Conservation (phyloP, 2,797 vertebrate genomes). For the Paramormyrops hopkinsi region DNA sequence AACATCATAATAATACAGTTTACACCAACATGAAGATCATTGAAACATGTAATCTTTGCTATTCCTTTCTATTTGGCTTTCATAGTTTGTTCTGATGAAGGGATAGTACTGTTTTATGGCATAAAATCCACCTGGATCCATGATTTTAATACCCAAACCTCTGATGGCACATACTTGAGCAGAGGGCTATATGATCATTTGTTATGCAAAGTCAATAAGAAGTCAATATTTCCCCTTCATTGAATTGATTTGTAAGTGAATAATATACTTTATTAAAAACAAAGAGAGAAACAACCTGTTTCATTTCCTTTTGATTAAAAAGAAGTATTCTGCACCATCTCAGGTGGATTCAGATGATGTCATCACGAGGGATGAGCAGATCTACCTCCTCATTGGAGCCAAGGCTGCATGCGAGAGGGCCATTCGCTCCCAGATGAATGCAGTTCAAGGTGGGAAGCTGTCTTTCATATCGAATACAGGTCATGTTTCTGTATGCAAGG, state of each 20-base stretch:
- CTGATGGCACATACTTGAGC: not conserved
- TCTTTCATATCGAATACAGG: not conserved
- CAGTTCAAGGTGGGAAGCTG: constrained; percentile 56
- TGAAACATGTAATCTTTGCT: not conserved
- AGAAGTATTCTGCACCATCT: not conserved
- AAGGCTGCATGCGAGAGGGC: constrained; percentile 67
- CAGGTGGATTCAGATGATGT: constrained; percentile 84
- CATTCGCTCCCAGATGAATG: constrained; percentile 59
- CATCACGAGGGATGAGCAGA: constrained; percentile 81
- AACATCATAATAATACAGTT: not conserved
- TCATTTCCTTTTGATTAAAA: not conserved
- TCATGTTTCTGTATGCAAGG: not conserved
- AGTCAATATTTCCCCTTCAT: not conserved
- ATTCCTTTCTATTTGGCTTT: not conserved
- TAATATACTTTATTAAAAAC: not conserved
- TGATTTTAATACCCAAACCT: not conserved
- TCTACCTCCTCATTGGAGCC: constrained; percentile 76
- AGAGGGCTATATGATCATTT: not conserved
- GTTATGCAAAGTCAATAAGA: not conserved
- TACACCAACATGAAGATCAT: not conserved
- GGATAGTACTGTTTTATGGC: not conserved
- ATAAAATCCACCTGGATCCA: not conserved
- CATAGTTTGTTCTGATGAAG: not conserved
- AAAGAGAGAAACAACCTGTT: not conserved
- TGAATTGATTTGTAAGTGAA: not conserved